Evolutionary conservation across 2,888 invertebrate genomes (phyloP), one percentile per base, ranked within the genome.

Genomic region (Sturmia bella): DNA sequence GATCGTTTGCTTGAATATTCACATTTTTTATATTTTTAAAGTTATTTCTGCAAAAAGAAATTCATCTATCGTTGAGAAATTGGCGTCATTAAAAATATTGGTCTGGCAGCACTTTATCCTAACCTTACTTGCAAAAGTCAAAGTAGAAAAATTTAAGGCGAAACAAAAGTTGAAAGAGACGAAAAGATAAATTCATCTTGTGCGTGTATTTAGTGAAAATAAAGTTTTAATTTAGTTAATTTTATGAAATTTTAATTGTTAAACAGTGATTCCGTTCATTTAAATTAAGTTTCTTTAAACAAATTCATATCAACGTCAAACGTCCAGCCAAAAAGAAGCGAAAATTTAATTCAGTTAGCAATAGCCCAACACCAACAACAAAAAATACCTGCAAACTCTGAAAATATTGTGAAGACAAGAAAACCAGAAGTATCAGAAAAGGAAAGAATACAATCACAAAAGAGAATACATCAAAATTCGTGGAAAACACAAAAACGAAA

Each of bases 241-340:
- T 68, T 75, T 63, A 63, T 75, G 19, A 81, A 48, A 68, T 66
- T 70, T 70, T 56, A 66, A 79, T 83, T 69, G 70, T 82, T 72
- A 84, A 82, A 78, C 77, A 83, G 78, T 80, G 72, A 83, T 82
- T 85, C 85, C 85, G 85, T 85, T 84, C 84, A 83, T 75, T 83
- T 84, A 84, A 75, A 57, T 77, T 84, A 81, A 84, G 82, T 84
- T 80, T 83, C 76, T 73, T 73, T 80, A 84, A 84, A 76, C 75
- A 80, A 78, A 76, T 78, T 79, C 85, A 85, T 85, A 85, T 85
- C 85, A 84, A 84, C 73, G 54, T 75, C 73, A 84, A 84, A 84
- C 85, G 85, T 85, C 85, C 85, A 85, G 83, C 64, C 83, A 80
- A 63, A 76, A 66, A 72, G 24, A 57, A 57, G 45, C 39, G 52